Evolutionary conservation across 2,888 invertebrate genomes (phyloP).

Genomic region (Zhengitettix transpicula): DNA sequence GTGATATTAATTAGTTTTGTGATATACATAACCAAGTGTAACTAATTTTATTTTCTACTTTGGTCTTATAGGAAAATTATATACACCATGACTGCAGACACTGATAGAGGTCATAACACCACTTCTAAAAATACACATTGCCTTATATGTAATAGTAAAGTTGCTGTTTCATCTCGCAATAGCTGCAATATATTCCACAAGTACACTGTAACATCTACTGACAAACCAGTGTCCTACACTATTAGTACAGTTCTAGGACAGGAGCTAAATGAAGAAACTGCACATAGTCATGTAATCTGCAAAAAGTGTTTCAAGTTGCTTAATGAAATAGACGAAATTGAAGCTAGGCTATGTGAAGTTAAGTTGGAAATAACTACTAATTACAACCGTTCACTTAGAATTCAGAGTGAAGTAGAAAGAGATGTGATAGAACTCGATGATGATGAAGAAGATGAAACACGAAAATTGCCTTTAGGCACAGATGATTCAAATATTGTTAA

Average conservation of each 20-base stretch:
- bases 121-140: slow-evolving; percentile 26
- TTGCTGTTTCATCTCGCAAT: slow-evolving; percentile 34
- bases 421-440: slow-evolving; percentile 2
- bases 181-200: slow-evolving; percentile 35
- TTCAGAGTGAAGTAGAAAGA: slow-evolving; percentile 11
- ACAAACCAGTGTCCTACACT: slow-evolving; percentile 24
- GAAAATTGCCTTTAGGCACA: slow-evolving; percentile 9
- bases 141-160: slow-evolving; percentile 41
- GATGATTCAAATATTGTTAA: slow-evolving; percentile 10
- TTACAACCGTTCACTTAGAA: slow-evolving; percentile 28
- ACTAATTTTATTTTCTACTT: too few relatives aligned
- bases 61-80: background rate
- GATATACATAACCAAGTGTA: background rate
- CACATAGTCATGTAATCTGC: slow-evolving; percentile 36
- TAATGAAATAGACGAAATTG: slow-evolving; percentile 31
- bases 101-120: slow-evolving; percentile 16
- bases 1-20: too few relatives aligned
- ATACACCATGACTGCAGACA: slow-evolving; percentile 20
- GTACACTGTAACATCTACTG: slow-evolving; percentile 18
- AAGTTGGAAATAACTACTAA: slow-evolving; percentile 34
- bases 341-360: slow-evolving; percentile 28
- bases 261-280: slow-evolving; percentile 31
- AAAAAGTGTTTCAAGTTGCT: slow-evolving; percentile 48
- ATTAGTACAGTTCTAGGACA: slow-evolving; percentile 31
- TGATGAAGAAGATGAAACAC: slow-evolving; percentile 7